These are phyloP conservation scores for Tribolium freemani DNA, from an alignment of 2,888 invertebrate species.

Conservation along the genomic window DNA sequence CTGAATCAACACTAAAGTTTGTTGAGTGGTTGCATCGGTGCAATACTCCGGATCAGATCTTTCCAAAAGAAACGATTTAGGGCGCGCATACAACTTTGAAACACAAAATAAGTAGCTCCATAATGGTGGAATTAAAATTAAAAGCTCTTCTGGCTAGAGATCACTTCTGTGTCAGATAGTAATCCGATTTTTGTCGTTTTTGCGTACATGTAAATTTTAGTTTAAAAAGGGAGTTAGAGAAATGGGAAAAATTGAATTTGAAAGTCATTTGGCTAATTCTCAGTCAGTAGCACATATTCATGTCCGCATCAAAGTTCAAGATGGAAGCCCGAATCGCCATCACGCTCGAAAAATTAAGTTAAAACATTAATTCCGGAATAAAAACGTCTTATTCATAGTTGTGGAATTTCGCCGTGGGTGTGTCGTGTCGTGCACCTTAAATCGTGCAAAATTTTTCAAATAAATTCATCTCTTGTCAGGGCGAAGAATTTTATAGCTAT, in stretches of 20 bases:
- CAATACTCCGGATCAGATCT: background rate
- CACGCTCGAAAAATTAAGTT: constrained; percentile 2
- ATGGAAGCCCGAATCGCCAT: constrained; percentile 23
- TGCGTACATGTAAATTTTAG: background rate
- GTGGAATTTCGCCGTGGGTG: constrained; percentile 32
- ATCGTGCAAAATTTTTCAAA: constrained; percentile 18
- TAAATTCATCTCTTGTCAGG: constrained; percentile 4
- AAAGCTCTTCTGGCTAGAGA: background rate
- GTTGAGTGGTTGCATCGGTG: background rate
- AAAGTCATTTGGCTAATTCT: constrained; percentile 4
- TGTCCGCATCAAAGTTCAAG: constrained; percentile 9
- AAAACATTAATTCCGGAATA: constrained; percentile 3
- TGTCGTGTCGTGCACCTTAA: constrained; percentile 18
- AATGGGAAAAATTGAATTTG: background rate
- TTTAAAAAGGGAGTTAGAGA: background rate
- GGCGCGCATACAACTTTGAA: background rate
- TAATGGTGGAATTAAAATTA: background rate
- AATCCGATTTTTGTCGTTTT: background rate
- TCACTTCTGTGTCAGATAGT: background rate
- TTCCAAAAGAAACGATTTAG: background rate
- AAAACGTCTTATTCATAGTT: constrained; percentile 31
- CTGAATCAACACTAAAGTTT: background rate
- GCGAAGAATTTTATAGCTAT: constrained; percentile 6
- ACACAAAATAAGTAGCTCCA: background rate
- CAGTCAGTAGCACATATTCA: constrained; percentile 2